Evolutionary conservation across 2,888 invertebrate species (phyloP).

Genomic region (Epirrhoe alternata): DNA sequence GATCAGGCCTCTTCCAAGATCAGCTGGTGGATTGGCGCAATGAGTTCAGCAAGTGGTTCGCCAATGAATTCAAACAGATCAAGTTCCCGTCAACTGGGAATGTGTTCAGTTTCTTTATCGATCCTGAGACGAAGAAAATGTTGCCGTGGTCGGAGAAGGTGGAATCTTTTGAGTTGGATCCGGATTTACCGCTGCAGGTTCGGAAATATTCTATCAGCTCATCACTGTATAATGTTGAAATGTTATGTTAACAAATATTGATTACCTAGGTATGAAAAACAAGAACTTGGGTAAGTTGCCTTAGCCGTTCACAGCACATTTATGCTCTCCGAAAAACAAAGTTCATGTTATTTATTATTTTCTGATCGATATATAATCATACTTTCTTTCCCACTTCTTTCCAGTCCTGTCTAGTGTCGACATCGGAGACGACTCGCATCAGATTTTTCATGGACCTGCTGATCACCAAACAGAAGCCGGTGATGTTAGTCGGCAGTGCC

Average conservation of each 20-base stretch:
- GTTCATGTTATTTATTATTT: no score
- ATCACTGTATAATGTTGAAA: no score
- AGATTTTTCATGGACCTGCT: conserved; percentile 95
- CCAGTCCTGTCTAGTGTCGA: conserved; percentile 93
- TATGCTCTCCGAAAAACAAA: no score
- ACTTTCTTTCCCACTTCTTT: conserved; percentile 30
- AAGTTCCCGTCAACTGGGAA: conserved; percentile 94
- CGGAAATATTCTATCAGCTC: conserved; percentile 2
- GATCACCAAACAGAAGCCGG: conserved; percentile 90
- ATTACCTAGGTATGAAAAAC: no score
- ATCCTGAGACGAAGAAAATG: conserved; percentile 93
- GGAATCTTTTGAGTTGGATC: conserved; percentile 91
- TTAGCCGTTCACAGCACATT: no score
- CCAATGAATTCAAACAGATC: conserved; percentile 95
- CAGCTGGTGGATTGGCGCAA: conserved; percentile 95
- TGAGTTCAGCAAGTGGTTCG: conserved; percentile 98
- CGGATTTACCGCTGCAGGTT: conserved; percentile 94
- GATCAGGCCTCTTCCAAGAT: conserved; percentile 96
- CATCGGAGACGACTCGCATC: conserved; percentile 94
- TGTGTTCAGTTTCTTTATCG: conserved; percentile 96
- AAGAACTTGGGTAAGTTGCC: no score
- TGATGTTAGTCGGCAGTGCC: conserved; percentile 95
- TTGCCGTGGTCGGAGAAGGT: conserved; percentile 94
- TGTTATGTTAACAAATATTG: no score
- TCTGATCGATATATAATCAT: no score